These are phyloP conservation scores for Strigamia maritima DNA, from an alignment of 2,888 invertebrate species.

Conservation along the genomic window DNA sequence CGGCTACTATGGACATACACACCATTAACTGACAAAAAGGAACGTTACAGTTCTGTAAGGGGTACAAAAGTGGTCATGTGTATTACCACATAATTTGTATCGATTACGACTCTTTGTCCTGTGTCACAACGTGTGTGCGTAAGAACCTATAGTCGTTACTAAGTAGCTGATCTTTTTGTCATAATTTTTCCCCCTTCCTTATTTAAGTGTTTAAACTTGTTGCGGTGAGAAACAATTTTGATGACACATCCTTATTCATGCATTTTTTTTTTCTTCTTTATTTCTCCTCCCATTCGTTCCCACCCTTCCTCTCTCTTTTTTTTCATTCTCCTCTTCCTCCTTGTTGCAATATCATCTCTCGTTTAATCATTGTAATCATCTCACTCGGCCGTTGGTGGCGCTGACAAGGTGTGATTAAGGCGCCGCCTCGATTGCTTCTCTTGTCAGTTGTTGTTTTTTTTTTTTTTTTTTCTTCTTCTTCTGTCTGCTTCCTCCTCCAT, in stretches of 20 bases:
- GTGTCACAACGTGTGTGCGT: too few species aligned
- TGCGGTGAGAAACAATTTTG: conserved; percentile 30
- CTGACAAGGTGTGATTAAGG: conserved; percentile 34
- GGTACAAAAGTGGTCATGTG: too few species aligned
- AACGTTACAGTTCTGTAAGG: too few species aligned
- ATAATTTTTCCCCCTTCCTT: not conserved
- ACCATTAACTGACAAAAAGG: too few species aligned
- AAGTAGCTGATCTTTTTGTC: not conserved
- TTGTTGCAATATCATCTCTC: conserved; percentile 25
- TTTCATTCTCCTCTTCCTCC: conserved; percentile 2
- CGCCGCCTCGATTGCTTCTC: conserved; percentile 34
- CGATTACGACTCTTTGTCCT: too few species aligned
- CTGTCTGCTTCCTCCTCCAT: not conserved
- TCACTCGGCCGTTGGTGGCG: conserved; percentile 34
- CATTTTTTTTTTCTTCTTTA: not conserved
- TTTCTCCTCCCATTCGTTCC: not conserved
- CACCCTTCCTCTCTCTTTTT: not conserved
- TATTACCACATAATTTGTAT: too few species aligned
- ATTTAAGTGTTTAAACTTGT: conserved; percentile 17
- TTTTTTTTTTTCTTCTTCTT: not conserved
- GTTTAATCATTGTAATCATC: conserved; percentile 34
- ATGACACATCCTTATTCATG: conserved; percentile 6
- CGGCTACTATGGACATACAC: too few species aligned
- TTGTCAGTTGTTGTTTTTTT: conserved; percentile 12
- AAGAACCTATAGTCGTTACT: not conserved